Percentiles rank a stretch among this genome's conserved stretches.
Conservation (phyloP, 2,797 vertebrate genomes). For the Ctenopoma kingsleyae region DNA sequence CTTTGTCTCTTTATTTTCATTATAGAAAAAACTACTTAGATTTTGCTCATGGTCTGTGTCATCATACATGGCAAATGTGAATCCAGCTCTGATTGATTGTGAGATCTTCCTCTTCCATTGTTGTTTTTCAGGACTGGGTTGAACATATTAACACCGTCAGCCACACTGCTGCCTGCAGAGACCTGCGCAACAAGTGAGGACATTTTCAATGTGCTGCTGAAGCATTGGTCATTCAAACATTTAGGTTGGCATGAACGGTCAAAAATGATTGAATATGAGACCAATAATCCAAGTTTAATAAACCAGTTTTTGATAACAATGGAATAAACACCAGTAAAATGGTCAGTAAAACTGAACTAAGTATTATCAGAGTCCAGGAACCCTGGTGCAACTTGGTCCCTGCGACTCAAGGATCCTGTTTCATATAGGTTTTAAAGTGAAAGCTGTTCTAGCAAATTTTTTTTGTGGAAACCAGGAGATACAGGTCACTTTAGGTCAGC, state of each 20-base stretch:
- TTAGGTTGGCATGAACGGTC: too few relatives aligned
- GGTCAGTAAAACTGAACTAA: too few relatives aligned
- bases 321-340: not conserved
- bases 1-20: too few relatives aligned
- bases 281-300: not conserved
- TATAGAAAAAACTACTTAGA: too few relatives aligned
- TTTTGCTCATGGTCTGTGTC: not conserved
- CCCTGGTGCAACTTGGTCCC: too few relatives aligned
- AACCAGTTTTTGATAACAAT: not conserved
- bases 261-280: too few relatives aligned
- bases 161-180: slow-evolving; percentile 92
- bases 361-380: too few relatives aligned
- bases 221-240: not conserved
- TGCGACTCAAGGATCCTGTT: too few relatives aligned
- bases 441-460: too few relatives aligned
- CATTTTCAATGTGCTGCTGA: not conserved
- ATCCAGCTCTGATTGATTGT: slow-evolving; percentile 1
- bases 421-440: too few relatives aligned
- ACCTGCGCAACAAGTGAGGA: slow-evolving; percentile 92
- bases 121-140: slow-evolving; percentile 88
- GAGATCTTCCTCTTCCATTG: slow-evolving; percentile 15
- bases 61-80: not conserved
- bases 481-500: too few relatives aligned
- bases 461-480: too few relatives aligned
- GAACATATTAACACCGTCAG: slow-evolving; percentile 90